Evolutionary conservation across 2,113 vertebrate genomes (phyloP), one percentile per base, ranked within the genome.

Genomic region (Alaudala cheleensis): DNA sequence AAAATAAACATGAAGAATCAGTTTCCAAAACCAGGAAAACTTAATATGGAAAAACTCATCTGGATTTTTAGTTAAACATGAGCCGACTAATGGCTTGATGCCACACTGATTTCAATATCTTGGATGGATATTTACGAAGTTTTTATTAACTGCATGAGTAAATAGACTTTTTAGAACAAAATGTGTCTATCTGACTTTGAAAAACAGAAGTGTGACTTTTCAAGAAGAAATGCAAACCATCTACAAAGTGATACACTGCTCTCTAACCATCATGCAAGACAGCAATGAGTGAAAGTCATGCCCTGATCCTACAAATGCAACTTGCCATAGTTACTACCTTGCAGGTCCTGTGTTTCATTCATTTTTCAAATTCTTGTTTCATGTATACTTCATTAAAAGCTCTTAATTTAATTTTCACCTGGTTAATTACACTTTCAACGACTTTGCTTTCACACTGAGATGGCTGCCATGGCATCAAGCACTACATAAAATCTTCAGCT

Each of bases 381-480:
- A 74, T 26, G 53, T 69, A 40, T 92, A 45, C 65, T 87, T 95
- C 74, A 85, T 87, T 93, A 89, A 92, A 90, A 91, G 58, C 42
- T 92, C 66, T 85, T 90, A 76, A 93, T 93, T 96, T 88, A 78
- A 90, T 97, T 95, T 92, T 87, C 88, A 96, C 92, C 91, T 95
- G 81, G 91, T 95, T n/a, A n/a, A n/a, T n/a, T 80, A 88, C 0
- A 1, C 73, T 95, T 95, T 86, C 89, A 95, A 61, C 93, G 85
- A 34, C 81, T 95, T 87, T 0, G 15, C 58, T 92, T 96, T 80
- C 90, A 91, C 78, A 45, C 54, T 66, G 45, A 82, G 70, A 62
- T 5, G 7, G 81, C 89, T 92, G 66, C 81, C 73, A 69, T 91
- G 91, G 82, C 61, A 91, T 73, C 73, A 65, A 85, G 50, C 17